Conservation (phyloP, 2,888 invertebrate species). For the Agrenia bidenticulata region DNA sequence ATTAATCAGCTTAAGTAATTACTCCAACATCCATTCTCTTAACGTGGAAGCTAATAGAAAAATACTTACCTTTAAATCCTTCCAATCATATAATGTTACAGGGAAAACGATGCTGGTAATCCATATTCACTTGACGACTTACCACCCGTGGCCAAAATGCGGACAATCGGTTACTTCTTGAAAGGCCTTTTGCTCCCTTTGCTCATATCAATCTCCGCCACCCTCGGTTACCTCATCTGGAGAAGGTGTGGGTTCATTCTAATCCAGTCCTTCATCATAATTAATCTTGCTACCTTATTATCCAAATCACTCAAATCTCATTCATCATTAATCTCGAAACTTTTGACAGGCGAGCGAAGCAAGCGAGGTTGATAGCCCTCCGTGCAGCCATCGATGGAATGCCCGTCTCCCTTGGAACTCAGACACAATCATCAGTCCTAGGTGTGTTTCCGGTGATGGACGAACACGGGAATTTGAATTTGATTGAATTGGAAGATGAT, state of each 20-base stretch:
- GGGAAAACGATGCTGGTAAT: background rate
- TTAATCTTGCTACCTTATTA: background rate
- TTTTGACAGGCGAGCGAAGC: slow-evolving; percentile 8
- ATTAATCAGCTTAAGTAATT: no score
- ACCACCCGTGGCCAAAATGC: background rate
- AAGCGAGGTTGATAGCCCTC: background rate
- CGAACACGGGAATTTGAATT: background rate
- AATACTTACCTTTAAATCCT: no score
- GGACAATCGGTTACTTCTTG: slow-evolving; percentile 32
- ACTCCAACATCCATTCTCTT: no score
- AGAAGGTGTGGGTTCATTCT: slow-evolving; percentile 22
- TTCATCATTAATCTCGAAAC: no score
- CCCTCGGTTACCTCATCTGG: slow-evolving; percentile 38
- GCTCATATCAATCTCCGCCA: slow-evolving; percentile 31
- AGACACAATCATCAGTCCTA: slow-evolving; percentile 4
- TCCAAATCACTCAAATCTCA: no score
- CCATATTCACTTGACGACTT: background rate
- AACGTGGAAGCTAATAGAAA: no score
- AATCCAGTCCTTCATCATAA: background rate
- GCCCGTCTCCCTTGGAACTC: slow-evolving; percentile 18
- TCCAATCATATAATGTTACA: no score
- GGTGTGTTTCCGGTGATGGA: background rate
- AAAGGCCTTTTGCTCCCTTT: slow-evolving; percentile 39
- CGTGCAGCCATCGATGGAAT: slow-evolving; percentile 16
- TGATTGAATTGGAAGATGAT: slow-evolving; percentile 24